Conservation (phyloP, 2,113 vertebrate species). For the Gambusia holbrooki region DNA sequence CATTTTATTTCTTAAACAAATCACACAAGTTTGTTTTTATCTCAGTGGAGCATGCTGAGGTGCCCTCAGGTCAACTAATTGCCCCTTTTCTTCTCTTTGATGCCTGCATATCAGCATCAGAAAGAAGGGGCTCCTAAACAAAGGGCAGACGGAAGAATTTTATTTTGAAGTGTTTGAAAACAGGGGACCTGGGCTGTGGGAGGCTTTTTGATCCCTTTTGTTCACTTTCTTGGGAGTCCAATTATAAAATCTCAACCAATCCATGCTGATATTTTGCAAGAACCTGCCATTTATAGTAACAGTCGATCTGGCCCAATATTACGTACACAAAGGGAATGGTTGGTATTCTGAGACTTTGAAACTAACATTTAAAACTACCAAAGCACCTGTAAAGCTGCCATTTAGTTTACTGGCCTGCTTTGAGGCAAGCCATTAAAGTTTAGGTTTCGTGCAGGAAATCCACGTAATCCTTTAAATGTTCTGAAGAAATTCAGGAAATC, state of each 20-base stretch:
- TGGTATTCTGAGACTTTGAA: conserved; percentile 61
- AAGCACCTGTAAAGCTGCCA: conserved; percentile 8
- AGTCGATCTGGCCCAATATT: conserved; percentile 72
- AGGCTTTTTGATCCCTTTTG: conserved; percentile 1
- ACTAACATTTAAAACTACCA: conserved; percentile 40
- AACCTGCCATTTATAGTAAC: conserved; percentile 78
- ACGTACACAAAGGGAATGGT: conserved; percentile 57
- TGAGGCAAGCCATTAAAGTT: conserved; percentile 12
- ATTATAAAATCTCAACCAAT: conserved; percentile 83
- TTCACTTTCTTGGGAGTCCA: conserved; percentile 82
- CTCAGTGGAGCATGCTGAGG: conserved; percentile 2
- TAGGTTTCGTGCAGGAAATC: conserved; percentile 15
- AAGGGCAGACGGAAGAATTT: conserved; percentile 83
- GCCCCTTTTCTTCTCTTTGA: conserved; percentile 84
- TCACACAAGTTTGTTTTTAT: conserved; percentile 35
- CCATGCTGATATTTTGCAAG: conserved; percentile 73
- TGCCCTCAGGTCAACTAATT: conserved; percentile 50
- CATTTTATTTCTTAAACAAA: conserved; percentile 11
- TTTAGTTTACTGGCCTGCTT: conserved; percentile 22
- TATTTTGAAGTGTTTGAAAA: conserved; percentile 88
- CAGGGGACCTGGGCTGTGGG: conserved; percentile 65
- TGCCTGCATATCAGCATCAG: conserved; percentile 85
- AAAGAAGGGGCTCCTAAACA: conserved; percentile 48
- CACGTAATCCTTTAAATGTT: conserved; percentile 16
- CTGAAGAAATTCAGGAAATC: conserved; percentile 18